Evolutionary conservation across 2,888 invertebrate species (phyloP), one percentile per base, ranked within the genome.

Genomic region (Unio delphinus): DNA sequence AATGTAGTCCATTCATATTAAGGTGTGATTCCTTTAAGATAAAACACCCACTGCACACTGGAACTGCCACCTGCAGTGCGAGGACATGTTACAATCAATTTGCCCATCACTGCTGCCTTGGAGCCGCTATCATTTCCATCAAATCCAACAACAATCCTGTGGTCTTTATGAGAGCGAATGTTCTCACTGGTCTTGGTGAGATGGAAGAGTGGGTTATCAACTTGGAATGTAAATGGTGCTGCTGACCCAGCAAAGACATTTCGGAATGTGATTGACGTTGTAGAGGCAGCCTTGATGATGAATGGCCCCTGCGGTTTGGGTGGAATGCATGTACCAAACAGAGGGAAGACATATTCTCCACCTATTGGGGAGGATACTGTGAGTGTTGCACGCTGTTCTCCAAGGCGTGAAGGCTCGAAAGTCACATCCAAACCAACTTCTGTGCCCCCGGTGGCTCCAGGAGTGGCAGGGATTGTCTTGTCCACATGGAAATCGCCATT

Each of bases 231-330:
- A 80, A 91, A 92, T 15, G 45, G 45, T 17, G 83, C 84, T 55
- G 88, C 88, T 8, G 88, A 82, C 57, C 87, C 86, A 8, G 82
- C 79, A 78, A 91, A 92, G 8, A 91, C 90, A 80, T 92, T 92
- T 68, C 90, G 86, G 85, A 92, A 92, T n/a, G 87, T 85, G 75
- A 92, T 90, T 11, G 86, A 75, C 1, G 87, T 84, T 20, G 85
- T 88, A 4, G 83, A 82, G 17, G 90, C 90, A 15, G 90, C 84
- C 75, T 89, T 90, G 34, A 92, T 83, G 8, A 83, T 82, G 77
- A 88, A 90, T 0, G 92, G 92, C 34, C 92, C 92, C 84, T 91
- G 91, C 18, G 92, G 92, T 80, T 90, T 91, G 15, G 92, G 91
- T n/a, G 86, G 79, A 26, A 85, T 80, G 76, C 91, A 90, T 30